Base-by-base conservation (phyloP, 2,888 invertebrate species). In the Lepidocyrtoides sp. region DNA sequence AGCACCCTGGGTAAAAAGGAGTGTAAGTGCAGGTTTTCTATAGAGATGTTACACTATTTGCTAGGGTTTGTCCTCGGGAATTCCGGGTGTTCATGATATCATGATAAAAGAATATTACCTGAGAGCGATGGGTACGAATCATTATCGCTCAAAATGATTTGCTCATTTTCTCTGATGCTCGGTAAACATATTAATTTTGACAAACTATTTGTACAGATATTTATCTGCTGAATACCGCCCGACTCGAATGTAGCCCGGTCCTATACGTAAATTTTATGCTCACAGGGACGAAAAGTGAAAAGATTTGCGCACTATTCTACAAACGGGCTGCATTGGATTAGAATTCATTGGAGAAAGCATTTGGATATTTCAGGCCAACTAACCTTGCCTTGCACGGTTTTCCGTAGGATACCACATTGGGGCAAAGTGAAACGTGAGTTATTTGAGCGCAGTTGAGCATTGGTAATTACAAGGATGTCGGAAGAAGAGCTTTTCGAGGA, bases 61-160 rank as follows among this genome's bases (percentile, higher is more conserved):
- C 57, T 48, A 66, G n/a, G 48, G 17, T 48, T 41, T 63, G 17
- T 44, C 20, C n/a, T 32, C 81, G 26, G n/a, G 72, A 91, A 72
- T 2, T 54, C 0, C 5, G 32, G 12, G 32, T 26, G 75, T 91
- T 85, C 91, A 91, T 86, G 91, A 81, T 85, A 91, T 85, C 91
- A 91, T 86, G 91, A 81, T 85, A 91, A 86, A 82, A 29, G 91
- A 66, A 75, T 91, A 91, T 90, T 85, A 79, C 44, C 36, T 7
- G 36, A 36, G 36, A 36, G 36, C 2, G 1, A n/a, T 44, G 51
- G 57, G 86, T 51, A 10, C 48, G 5, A 48, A 51, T 86, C 91
- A 86, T 86, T 86, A 89, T 84, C 83, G 77, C 89, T 77, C 60
- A 77, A 23, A 81, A 89, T 60, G 83, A 75, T 41, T 7, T 20